Percentiles rank a stretch among this genome's conserved stretches.
phyloP scores from a whole-genome alignment of 2,113 vertebrate genomes.

The Anarhynchus alexandrinus region DNA sequence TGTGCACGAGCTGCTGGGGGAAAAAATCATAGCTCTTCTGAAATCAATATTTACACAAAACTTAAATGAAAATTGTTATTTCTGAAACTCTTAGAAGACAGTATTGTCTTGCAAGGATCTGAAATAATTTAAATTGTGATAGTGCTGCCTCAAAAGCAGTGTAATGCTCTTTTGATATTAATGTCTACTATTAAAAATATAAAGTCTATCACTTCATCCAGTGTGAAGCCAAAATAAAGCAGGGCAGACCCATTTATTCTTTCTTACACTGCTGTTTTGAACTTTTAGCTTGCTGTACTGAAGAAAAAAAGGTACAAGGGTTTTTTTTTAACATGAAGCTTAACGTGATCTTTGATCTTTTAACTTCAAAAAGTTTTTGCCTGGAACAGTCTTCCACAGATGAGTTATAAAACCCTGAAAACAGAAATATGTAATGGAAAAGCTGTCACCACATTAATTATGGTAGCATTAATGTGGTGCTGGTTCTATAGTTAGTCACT shows the following conservation, averaged over 20 bases:
- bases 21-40: neutral
- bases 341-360: slow-evolving; percentile 50
- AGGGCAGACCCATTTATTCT: slow-evolving; percentile 1
- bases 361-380: slow-evolving; percentile 37
- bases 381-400: neutral
- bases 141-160: neutral
- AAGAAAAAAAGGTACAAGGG: neutral
- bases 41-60: neutral
- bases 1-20: neutral
- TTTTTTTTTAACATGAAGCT: slow-evolving; percentile 22
- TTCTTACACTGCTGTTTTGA: neutral
- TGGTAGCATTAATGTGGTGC: neutral
- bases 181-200: neutral
- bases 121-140: neutral
- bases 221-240: slow-evolving; percentile 2
- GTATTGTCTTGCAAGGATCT: neutral
- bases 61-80: neutral
- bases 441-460: slow-evolving; percentile 17
- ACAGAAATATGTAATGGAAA: slow-evolving; percentile 12
- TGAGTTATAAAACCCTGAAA: slow-evolving; percentile 13
- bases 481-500: neutral
- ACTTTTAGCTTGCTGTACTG: neutral
- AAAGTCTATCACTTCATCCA: neutral
- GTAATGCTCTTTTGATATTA: neutral
- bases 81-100: neutral